Conservation (phyloP, 2,113 vertebrate genomes). For the Prochilodus magdalenae region DNA sequence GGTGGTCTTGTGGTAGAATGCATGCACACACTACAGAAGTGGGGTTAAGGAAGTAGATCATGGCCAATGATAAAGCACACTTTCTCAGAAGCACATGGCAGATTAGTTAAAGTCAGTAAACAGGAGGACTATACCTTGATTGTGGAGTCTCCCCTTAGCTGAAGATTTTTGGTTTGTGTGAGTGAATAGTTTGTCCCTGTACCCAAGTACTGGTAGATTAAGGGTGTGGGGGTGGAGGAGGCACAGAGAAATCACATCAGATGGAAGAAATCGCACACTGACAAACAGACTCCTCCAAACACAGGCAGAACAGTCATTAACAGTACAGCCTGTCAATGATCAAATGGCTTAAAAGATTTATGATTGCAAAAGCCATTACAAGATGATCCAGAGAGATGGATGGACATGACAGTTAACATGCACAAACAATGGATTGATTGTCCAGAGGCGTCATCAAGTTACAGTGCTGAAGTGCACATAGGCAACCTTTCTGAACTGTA, state of each 20-base stretch:
- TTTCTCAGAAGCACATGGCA: neutral
- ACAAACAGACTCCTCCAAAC: conserved; percentile 15
- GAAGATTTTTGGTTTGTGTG: conserved; percentile 91
- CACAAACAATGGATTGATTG: neutral
- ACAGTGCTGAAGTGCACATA: too few relatives aligned
- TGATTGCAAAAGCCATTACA: neutral
- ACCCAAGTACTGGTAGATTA: conserved; percentile 89
- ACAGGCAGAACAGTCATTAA: neutral
- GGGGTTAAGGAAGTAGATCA: neutral
- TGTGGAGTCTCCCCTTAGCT: conserved; percentile 86
- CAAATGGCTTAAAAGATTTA: neutral
- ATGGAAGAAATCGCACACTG: conserved; percentile 45
- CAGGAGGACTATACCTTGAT: conserved; percentile 85
- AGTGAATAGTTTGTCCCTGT: conserved; percentile 96
- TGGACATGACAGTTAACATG: conserved; percentile 13
- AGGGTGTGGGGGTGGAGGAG: conserved; percentile 72
- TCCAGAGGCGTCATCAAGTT: neutral
- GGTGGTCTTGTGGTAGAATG: conserved; percentile 3
- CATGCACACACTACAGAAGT: neutral
- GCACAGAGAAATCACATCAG: conserved; percentile 73
- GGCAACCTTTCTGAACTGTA: neutral
- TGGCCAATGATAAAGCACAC: neutral
- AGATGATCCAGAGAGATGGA: neutral
- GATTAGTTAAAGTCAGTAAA: conserved; percentile 42
- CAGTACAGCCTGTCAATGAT: neutral